Percentiles rank a stretch among this genome's conserved stretches.
These are phyloP conservation scores for Drosophila kuntzei DNA, from an alignment of 2,888 invertebrate genomes.

Conservation along the genomic window DNA sequence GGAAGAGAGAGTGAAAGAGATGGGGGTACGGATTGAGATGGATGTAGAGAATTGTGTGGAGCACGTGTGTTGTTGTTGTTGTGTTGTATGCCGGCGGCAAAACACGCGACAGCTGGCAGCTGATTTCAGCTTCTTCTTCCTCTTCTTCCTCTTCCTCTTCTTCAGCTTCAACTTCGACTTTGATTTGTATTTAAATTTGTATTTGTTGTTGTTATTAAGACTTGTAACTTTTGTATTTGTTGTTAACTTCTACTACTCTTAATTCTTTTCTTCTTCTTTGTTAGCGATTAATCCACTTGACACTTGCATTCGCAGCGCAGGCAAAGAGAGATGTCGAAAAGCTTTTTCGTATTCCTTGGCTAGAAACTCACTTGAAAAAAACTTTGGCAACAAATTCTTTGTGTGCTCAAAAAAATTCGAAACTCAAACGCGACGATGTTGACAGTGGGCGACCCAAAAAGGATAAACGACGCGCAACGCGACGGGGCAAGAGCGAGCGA, in stretches of 20 bases:
- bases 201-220: conserved; percentile 26
- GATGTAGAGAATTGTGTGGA: conserved; percentile 32
- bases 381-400: conserved; percentile 60
- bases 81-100: conserved; percentile 65
- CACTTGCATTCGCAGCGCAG: conserved; percentile 10
- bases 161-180: conserved; percentile 1
- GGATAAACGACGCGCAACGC: conserved; percentile 31
- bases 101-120: conserved; percentile 56
- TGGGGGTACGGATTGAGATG: not conserved
- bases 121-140: conserved; percentile 28
- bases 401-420: conserved; percentile 61
- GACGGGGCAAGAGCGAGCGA: conserved; percentile 6
- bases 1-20: not conserved
- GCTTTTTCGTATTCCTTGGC: conserved; percentile 49
- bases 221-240: conserved; percentile 28
- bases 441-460: not conserved
- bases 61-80: conserved; percentile 63
- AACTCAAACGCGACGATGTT: conserved; percentile 32
- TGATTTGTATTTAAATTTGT: conserved; percentile 7
- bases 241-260: conserved; percentile 11
- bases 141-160: not conserved
- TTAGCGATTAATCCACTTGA: conserved; percentile 43
- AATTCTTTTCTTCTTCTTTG: conserved; percentile 13
- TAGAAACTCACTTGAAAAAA: conserved; percentile 67
- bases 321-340: conserved; percentile 8